Conservation (phyloP, 1,140 invertebrate genomes). For the Leptestheria dahalacensis region DNA sequence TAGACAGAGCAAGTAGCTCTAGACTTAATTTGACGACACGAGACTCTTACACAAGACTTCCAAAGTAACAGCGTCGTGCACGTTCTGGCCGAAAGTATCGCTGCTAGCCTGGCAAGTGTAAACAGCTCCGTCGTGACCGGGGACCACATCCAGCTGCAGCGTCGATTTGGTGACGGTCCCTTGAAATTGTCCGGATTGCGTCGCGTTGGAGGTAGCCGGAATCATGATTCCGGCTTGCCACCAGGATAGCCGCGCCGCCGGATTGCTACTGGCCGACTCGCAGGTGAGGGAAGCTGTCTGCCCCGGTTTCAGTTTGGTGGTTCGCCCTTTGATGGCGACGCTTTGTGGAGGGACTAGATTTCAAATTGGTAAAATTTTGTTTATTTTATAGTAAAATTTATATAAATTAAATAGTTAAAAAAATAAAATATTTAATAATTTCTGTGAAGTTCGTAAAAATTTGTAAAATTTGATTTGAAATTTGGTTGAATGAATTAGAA, state of each 20-base stretch:
- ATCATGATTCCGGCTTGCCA: slow-evolving; percentile 62
- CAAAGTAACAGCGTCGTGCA: slow-evolving; percentile 70
- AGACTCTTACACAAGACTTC: slow-evolving; percentile 48
- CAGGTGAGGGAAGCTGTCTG: slow-evolving; percentile 65
- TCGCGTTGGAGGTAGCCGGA: slow-evolving; percentile 47
- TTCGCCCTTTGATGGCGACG: slow-evolving; percentile 65
- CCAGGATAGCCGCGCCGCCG: slow-evolving; percentile 79
- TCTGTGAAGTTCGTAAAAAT: neutral
- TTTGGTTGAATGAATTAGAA: neutral
- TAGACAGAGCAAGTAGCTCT: neutral
- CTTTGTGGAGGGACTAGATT: slow-evolving; percentile 67
- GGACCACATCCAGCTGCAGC: slow-evolving; percentile 64
- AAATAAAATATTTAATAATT: neutral
- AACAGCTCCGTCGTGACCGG: slow-evolving; percentile 67
- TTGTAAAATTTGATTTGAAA: neutral
- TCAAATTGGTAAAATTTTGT: slow-evolving; percentile 13
- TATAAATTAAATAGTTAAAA: neutral
- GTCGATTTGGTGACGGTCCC: slow-evolving; percentile 69
- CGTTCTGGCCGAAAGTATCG: slow-evolving; percentile 38
- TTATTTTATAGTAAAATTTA: no score
- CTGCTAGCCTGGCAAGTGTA: slow-evolving; percentile 90
- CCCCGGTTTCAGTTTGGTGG: slow-evolving; percentile 58
- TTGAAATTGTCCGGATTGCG: slow-evolving; percentile 62
- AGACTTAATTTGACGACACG: no score
- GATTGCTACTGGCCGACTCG: slow-evolving; percentile 82